phyloP scores from a whole-genome alignment of 1,140 invertebrate genomes.

The Hypsibius dujardini region DNA sequence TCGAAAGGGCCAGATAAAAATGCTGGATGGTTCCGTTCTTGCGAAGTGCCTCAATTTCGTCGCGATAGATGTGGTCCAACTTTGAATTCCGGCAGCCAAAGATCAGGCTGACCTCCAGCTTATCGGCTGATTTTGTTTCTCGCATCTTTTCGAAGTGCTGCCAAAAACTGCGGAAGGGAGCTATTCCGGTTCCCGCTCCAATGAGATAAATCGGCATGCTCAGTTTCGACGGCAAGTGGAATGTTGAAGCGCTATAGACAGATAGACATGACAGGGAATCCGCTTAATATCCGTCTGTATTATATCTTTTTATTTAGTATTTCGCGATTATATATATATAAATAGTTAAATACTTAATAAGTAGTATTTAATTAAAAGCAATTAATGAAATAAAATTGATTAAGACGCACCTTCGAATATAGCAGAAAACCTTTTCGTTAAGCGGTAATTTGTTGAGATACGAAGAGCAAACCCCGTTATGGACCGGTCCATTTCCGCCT shows the following conservation, averaged over 20 bases:
- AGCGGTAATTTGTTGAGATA: constrained; percentile 56
- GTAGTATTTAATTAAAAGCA: no score
- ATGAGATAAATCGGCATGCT: constrained; percentile 73
- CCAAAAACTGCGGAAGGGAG: constrained; percentile 78
- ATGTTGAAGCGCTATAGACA: constrained; percentile 60
- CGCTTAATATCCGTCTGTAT: no score
- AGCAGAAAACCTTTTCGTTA: constrained; percentile 55
- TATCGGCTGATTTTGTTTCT: no score
- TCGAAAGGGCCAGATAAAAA: constrained; percentile 65
- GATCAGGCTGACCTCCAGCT: constrained; percentile 66
- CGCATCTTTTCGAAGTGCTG: constrained; percentile 43
- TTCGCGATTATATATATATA: no score
- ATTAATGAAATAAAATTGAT: no score
- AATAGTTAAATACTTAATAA: no score
- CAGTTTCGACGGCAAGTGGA: constrained; percentile 67
- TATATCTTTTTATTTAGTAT: no score
- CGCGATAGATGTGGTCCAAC: constrained; percentile 59
- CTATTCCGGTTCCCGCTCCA: constrained; percentile 81
- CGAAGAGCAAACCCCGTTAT: constrained; percentile 83
- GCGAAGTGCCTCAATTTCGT: constrained; percentile 60
- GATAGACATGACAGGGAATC: constrained; percentile 21
- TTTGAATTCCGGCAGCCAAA: constrained; percentile 68
- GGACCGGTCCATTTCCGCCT: constrained; percentile 55
- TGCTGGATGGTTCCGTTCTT: constrained; percentile 54
- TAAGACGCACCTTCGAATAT: constrained; percentile 62